A percentile compares a stretch with the other conserved stretches of the same genome.
These are phyloP conservation scores for Andrena minutula DNA, from an alignment of 2,888 invertebrate species.

Conservation along the genomic window DNA sequence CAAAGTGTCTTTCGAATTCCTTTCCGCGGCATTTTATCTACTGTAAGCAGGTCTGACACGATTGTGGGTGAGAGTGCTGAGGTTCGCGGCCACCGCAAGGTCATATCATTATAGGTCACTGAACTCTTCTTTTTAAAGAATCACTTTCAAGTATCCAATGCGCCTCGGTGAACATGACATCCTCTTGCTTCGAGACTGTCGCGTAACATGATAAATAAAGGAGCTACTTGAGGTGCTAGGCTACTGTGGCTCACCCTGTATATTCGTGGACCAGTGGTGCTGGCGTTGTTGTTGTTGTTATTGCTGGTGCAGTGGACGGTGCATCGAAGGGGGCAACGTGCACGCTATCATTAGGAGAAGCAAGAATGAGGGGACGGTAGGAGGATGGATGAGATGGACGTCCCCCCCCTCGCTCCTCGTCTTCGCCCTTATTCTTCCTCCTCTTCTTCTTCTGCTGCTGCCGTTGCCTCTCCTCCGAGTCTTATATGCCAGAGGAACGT, in stretches of 20 bases:
- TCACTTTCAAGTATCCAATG: no score
- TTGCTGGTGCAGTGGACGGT: slow-evolving; percentile 61
- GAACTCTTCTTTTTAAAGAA: no score
- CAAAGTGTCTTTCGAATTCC: no score
- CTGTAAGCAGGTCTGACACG: no score
- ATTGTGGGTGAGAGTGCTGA: no score
- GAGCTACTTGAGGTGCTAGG: background rate
- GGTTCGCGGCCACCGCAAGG: no score
- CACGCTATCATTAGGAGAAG: slow-evolving; percentile 82
- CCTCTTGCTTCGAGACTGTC: background rate
- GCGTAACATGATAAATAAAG: background rate
- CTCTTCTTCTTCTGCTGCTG: slow-evolving; percentile 41
- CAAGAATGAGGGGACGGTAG: slow-evolving; percentile 77
- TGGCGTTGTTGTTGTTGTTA: slow-evolving; percentile 48
- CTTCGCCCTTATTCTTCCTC: slow-evolving; percentile 26
- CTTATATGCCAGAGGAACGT: slow-evolving; percentile 59
- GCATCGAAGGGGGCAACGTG: slow-evolving; percentile 74
- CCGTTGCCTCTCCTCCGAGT: slow-evolving; percentile 45
- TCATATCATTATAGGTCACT: no score
- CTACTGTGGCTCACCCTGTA: slow-evolving; percentile 14
- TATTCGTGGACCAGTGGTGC: slow-evolving; percentile 37
- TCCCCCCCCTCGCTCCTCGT: slow-evolving; percentile 52
- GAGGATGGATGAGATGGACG: slow-evolving; percentile 78
- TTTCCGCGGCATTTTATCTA: no score
- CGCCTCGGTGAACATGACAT: background rate